Evolutionary conservation across 64 coral and sea anemone species (phyloP), one percentile per base, ranked within the genome.

Genomic region (Trachythela sp.): DNA sequence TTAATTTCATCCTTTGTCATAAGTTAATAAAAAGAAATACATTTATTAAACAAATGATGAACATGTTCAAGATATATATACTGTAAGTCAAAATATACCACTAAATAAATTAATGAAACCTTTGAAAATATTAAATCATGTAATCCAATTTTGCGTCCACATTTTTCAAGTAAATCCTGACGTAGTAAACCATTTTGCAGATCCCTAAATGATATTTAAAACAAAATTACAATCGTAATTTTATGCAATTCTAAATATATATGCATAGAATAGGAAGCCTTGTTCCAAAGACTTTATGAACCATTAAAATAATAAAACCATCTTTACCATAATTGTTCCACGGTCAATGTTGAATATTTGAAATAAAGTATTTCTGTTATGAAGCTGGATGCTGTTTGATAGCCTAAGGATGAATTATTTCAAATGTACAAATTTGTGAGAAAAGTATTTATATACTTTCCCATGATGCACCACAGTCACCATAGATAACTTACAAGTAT

Each of bases 51-150:
- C 24, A 59, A 59, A 64, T 64, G 22, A 0, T 64, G 20, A 27
- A 1, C 20, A 52, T 64, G 20, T 20, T 64, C 24, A 2, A 18
- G 0, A n/a, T 2, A 64, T 27, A 64, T 18, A 64, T 45, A 45
- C 4, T 11, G 4, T 18, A 80, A 1, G 75, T 9, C 33, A 72
- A 27, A 72, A 35, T 72, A 72, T 72, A 24, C 17, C 14, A 80
- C 4, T 80, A 9, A 37, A 77, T 35, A 29, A 1, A 18, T 29
- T 80, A 10, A n/a, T 31, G 20, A 68, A 14, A 80, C 75, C 75
- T 80, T 80, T 80, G 75, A 80, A 80, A 80, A 37, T 80, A 80
- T 80, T 38, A 80, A 18, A 80, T 80, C 20, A 37, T 80, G 75
- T 8, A 80, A 37, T 80, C 33, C 33, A 13, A 80, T 20, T 37